Conservation (phyloP, 2,888 invertebrate genomes). For the Ephialtes manifestator region DNA sequence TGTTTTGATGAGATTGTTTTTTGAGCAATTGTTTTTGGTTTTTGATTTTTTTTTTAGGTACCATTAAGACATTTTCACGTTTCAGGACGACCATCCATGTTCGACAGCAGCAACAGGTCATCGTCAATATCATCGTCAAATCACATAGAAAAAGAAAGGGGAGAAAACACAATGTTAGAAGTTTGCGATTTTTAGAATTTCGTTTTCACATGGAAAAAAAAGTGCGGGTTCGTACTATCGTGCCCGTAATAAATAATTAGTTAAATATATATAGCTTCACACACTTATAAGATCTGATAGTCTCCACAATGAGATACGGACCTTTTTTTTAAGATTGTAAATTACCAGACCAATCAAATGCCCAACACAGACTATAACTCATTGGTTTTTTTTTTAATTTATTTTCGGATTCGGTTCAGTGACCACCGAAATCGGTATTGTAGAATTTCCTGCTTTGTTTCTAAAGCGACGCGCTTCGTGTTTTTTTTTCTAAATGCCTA, state of each 20-base stretch:
- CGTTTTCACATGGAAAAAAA: slow-evolving; percentile 28
- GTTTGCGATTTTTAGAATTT: slow-evolving; percentile 52
- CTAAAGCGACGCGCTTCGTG: slow-evolving; percentile 4
- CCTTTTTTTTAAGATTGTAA: slow-evolving; percentile 1
- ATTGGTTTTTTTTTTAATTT: too few species aligned
- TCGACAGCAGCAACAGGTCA: slow-evolving; percentile 86
- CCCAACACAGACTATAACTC: slow-evolving; percentile 78
- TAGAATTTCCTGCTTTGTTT: slow-evolving; percentile 7
- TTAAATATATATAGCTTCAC: slow-evolving; percentile 6
- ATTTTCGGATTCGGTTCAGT: slow-evolving; percentile 21
- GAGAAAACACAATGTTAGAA: slow-evolving; percentile 86
- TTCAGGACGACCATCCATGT: slow-evolving; percentile 85
- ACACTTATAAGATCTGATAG: background rate
- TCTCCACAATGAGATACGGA: background rate
- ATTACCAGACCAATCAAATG: slow-evolving; percentile 83
- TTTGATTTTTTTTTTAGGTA: slow-evolving; percentile 71
- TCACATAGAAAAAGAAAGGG: slow-evolving; percentile 86
- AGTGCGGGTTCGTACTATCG: slow-evolving; percentile 46
- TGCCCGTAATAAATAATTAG: slow-evolving; percentile 32
- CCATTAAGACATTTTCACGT: slow-evolving; percentile 81
- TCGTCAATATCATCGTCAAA: slow-evolving; percentile 86
- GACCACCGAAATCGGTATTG: slow-evolving; percentile 7
- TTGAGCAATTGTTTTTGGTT: slow-evolving; percentile 66
- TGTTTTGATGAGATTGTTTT: slow-evolving; percentile 55
- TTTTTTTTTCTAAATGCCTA: slow-evolving; percentile 17